These are phyloP conservation scores for Parotia lawesii DNA, from an alignment of 2,113 vertebrate species.

Conservation along the genomic window DNA sequence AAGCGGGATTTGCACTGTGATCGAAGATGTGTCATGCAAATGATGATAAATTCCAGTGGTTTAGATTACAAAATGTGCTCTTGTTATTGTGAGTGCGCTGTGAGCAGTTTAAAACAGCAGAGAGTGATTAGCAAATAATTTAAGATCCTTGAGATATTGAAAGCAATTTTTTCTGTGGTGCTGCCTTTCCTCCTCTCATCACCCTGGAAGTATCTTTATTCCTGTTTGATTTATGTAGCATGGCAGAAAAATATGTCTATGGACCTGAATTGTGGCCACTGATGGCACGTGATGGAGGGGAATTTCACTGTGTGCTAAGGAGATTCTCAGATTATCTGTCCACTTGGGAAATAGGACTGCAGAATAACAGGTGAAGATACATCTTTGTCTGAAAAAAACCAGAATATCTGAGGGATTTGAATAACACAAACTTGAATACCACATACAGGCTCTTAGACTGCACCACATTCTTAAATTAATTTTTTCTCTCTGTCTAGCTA, in stretches of 20 bases:
- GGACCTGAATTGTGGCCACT: background rate
- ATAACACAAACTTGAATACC: background rate
- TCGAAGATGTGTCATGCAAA: background rate
- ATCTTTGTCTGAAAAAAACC: background rate
- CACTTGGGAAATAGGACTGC: background rate
- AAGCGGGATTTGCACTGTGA: background rate
- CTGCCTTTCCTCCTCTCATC: background rate
- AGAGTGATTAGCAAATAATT: slow-evolving; percentile 29
- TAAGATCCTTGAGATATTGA: background rate
- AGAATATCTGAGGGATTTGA: background rate
- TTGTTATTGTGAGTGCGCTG: background rate
- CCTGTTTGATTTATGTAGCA: background rate
- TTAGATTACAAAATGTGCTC: background rate
- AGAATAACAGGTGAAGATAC: background rate
- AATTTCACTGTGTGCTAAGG: background rate
- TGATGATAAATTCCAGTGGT: background rate
- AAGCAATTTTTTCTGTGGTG: background rate
- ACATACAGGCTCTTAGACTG: background rate
- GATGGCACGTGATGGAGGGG: background rate
- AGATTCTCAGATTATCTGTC: background rate
- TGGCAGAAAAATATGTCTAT: slow-evolving; percentile 3
- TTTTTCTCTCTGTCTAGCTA: background rate
- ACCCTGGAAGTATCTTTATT: slow-evolving; percentile 14
- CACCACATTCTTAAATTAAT: background rate
- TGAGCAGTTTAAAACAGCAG: background rate